A percentile compares a stretch with the other conserved stretches of the same genome.
Conservation (phyloP, 1,140 invertebrate genomes). For the Drosophila nikananu region DNA sequence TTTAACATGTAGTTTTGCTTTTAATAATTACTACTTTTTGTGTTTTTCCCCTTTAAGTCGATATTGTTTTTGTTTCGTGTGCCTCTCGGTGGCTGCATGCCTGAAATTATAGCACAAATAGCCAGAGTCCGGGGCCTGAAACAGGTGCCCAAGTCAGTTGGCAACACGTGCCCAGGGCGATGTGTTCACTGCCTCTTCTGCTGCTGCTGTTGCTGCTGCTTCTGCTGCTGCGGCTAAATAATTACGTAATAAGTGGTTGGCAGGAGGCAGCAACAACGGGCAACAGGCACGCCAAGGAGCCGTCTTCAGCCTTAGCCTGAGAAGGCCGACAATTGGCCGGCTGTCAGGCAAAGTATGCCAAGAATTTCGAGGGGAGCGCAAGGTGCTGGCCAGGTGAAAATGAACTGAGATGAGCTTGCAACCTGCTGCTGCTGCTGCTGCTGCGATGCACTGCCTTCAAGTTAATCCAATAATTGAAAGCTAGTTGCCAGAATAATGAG, state of each 20-base stretch:
- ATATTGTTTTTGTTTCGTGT: constrained; percentile 9
- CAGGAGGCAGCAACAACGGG: constrained; percentile 49
- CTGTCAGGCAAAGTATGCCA: constrained; percentile 76
- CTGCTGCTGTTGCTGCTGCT: constrained; percentile 24
- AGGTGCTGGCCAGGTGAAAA: constrained; percentile 37
- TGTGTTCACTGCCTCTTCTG: constrained; percentile 28
- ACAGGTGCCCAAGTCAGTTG: constrained; percentile 76
- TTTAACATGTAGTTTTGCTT: not conserved
- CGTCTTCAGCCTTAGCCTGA: constrained; percentile 7
- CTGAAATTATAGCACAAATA: constrained; percentile 81
- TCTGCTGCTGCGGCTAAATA: constrained; percentile 64
- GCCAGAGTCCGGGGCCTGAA: constrained; percentile 50
- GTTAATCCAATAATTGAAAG: constrained; percentile 50
- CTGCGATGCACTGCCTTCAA: not conserved
- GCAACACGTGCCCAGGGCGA: constrained; percentile 79
- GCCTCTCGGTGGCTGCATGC: constrained; percentile 56
- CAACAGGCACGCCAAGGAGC: constrained; percentile 33
- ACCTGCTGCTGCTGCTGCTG: constrained; percentile 16
- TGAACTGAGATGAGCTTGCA: constrained; percentile 44
- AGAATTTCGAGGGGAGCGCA: constrained; percentile 63
- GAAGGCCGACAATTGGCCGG: constrained; percentile 48
- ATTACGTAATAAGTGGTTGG: constrained; percentile 84
- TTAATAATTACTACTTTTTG: too few species aligned
- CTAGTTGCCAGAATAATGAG: constrained; percentile 31
- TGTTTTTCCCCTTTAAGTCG: not conserved